phyloP scores from a whole-genome alignment of 2,797 vertebrate species.

The Anabas testudineus region DNA sequence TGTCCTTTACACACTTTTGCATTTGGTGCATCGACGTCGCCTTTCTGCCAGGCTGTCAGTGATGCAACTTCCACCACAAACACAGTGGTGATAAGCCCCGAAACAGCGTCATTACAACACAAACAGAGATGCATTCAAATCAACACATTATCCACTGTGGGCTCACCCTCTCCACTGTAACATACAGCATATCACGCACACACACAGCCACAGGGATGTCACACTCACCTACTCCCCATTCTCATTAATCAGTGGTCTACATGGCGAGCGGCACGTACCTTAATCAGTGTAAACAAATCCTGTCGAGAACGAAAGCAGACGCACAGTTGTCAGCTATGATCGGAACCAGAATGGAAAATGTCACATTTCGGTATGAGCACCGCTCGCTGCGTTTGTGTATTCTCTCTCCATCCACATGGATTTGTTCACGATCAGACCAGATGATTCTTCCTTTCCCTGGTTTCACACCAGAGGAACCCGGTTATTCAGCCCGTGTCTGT shows the following conservation, averaged over 20 bases:
- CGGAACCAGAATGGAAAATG: conserved; percentile 54
- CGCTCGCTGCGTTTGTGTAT: conserved; percentile 45
- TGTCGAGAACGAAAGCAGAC: conserved; percentile 45
- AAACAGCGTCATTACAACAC: conserved; percentile 15
- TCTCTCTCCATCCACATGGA: conserved; percentile 70
- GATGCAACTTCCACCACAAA: conserved; percentile 48
- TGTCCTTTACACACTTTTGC: conserved; percentile 43
- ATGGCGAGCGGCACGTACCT: conserved; percentile 75
- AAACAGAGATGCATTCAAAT: conserved; percentile 23
- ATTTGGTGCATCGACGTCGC: conserved; percentile 72
- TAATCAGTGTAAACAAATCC: conserved; percentile 72
- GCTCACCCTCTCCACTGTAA: conserved; percentile 3
- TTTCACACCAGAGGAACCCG: conserved; percentile 24
- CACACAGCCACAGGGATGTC: conserved; percentile 29
- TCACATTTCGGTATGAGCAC: conserved; percentile 81
- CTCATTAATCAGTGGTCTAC: conserved; percentile 33
- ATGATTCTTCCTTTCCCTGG: conserved; percentile 56
- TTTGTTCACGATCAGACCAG: conserved; percentile 47
- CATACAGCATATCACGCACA: conserved; percentile 29
- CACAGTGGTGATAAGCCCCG: conserved; percentile 20
- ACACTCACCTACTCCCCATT: conserved; percentile 1
- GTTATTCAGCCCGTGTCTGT: conserved; percentile 51
- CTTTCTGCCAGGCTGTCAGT: conserved; percentile 48
- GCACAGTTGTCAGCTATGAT: conserved; percentile 56
- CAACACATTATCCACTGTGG: conserved; percentile 1